Percentiles rank a stretch among this genome's conserved stretches.
Conservation (phyloP, 2,797 vertebrate genomes). For the Clarias laeviceps region DNA sequence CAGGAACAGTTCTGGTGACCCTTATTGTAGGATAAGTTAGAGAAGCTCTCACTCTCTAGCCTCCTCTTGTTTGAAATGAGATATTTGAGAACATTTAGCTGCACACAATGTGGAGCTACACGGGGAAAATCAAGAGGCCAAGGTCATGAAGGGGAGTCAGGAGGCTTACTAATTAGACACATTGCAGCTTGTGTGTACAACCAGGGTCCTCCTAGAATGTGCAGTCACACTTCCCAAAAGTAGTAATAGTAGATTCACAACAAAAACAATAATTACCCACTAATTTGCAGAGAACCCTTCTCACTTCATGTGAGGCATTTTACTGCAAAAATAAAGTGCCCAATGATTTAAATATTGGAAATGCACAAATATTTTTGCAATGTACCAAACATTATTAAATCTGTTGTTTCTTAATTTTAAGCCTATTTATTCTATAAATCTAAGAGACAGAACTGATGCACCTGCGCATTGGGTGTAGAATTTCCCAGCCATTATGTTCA, state of each 20-base stretch:
- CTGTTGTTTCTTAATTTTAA: conserved; percentile 13
- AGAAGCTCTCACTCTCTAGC: conserved; percentile 20
- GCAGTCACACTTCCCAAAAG: conserved; percentile 18
- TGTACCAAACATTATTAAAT: neutral
- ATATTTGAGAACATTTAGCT: conserved; percentile 50
- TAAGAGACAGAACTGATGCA: conserved; percentile 16
- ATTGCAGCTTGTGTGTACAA: conserved; percentile 48
- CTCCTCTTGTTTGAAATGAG: conserved; percentile 52
- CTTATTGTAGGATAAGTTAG: conserved; percentile 30
- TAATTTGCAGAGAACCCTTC: neutral
- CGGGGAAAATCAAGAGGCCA: conserved; percentile 43
- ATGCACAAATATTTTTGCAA: neutral
- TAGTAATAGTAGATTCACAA: neutral
- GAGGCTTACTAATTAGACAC: conserved; percentile 44
- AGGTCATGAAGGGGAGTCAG: conserved; percentile 47
- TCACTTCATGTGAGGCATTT: neutral
- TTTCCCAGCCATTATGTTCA: conserved; percentile 24
- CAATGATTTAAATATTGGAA: neutral
- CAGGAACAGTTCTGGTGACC: neutral
- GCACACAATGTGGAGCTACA: conserved; percentile 8
- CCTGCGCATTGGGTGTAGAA: conserved; percentile 26
- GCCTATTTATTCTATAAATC: conserved; percentile 11
- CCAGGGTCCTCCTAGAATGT: neutral
- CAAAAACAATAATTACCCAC: neutral
- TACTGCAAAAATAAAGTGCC: neutral